Base-by-base conservation (phyloP, 2,113 vertebrate genomes). In the Tupaia chinensis region DNA sequence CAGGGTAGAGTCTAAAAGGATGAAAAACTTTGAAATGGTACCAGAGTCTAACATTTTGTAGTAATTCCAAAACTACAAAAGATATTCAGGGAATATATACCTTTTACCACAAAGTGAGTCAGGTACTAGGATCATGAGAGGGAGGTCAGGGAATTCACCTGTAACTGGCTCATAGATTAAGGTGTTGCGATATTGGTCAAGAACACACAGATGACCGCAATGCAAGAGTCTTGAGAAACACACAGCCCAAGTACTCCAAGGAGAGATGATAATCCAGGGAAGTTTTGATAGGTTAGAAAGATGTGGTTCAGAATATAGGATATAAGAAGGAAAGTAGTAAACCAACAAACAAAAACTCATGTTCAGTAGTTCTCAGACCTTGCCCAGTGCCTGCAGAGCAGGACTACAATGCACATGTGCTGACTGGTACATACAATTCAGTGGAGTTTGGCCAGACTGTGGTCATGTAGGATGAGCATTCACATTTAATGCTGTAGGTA, bases 131-230 rank as follows among this genome's bases (percentile, higher is more conserved):
- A 56, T 90, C 32, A 27, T 53, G 23, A 56, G 60, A 84, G 25
- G 13, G 15, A 70, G 58, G 27, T 5, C 34, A 69, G 16, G 13
- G 19, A 12, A 68, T 69, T 80, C 58, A 53, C 5, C 0, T n/a
- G 15, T 10, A 29, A 54, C 13, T 29, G 11, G 63, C 15, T 63
- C 78, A 15, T 5, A 22, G 34, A 70, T 16, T 60, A 14, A 9
- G 84, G 20, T 9, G 44, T 29, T 60, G 9, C 34, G 34, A 9
- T 13, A 12, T 44, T 4, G 23, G 16, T 34, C 54, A 60, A n/a
- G 27, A 78, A 54, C 10, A n/a, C 10, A n/a, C 14, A 32, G 6
- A 60, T 7, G 60, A 34, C 25, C 2, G 0, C 22, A 53, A n/a
- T 3, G 3, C 27, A 17, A n/a, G 17, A 44, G 19, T 72, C n/a